phyloP scores from a whole-genome alignment of 2,797 vertebrate genomes.

The Gallinago stenura region DNA sequence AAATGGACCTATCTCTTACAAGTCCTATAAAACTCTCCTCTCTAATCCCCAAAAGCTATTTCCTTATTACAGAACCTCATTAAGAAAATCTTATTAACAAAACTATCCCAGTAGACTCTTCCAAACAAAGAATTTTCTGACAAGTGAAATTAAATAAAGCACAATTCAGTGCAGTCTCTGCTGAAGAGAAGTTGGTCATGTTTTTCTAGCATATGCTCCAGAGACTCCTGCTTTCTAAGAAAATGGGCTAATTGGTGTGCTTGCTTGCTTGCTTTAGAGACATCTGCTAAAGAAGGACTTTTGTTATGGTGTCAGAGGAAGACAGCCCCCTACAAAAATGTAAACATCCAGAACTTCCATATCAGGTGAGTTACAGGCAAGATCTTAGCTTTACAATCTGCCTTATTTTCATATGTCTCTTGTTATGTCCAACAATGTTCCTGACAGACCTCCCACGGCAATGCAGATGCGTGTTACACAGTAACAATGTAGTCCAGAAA shows the following conservation, averaged over 20 bases:
- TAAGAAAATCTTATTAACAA: not conserved
- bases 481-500: not conserved
- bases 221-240: not conserved
- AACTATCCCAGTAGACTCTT: not conserved
- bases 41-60: not conserved
- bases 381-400: not conserved
- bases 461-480: not conserved
- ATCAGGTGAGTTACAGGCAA: conserved; percentile 86
- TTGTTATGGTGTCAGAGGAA: conserved; percentile 98
- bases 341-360: conserved; percentile 99
- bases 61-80: not conserved
- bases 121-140: not conserved
- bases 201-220: not conserved
- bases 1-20: not conserved
- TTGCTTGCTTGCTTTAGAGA: conserved; percentile 81
- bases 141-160: not conserved
- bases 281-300: conserved; percentile 97
- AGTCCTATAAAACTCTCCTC: not conserved
- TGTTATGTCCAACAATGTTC: not conserved
- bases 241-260: not conserved
- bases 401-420: not conserved
- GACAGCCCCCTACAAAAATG: conserved; percentile 98
- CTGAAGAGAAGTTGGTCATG: not conserved
- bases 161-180: not conserved
- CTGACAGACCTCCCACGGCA: not conserved